phyloP scores from a whole-genome alignment of 2,113 vertebrate genomes.

The Saiga tatarica region DNA sequence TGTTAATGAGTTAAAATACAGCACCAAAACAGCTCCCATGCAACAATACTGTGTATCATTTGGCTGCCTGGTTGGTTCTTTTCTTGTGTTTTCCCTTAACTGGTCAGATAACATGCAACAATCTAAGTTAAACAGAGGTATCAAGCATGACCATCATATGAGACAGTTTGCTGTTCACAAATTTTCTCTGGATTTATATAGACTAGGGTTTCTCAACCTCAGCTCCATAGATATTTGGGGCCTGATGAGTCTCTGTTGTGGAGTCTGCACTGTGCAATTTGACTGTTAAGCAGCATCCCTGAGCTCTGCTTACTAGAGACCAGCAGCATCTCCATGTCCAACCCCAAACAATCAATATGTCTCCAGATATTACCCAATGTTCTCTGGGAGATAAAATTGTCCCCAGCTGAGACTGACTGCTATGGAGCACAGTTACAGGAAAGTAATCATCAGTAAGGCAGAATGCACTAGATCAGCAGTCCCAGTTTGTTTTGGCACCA shows the following conservation, averaged over 20 bases:
- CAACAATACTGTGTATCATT: slow-evolving; percentile 58
- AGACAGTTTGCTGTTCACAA: background rate
- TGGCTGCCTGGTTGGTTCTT: slow-evolving; percentile 40
- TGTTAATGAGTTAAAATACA: slow-evolving; percentile 78
- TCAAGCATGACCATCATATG: background rate
- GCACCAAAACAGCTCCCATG: slow-evolving; percentile 61
- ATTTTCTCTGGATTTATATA: background rate
- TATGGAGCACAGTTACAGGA: background rate
- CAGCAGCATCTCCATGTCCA: background rate
- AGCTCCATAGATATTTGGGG: background rate
- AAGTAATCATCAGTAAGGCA: background rate
- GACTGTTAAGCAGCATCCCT: background rate
- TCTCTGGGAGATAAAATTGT: background rate
- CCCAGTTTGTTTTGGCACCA: background rate
- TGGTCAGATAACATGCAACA: slow-evolving; percentile 22
- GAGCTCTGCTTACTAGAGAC: background rate
- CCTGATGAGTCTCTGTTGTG: background rate
- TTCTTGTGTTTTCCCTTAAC: slow-evolving; percentile 36
- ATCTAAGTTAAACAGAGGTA: background rate
- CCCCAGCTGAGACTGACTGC: background rate
- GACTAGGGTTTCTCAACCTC: background rate
- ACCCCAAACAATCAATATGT: background rate
- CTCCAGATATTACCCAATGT: background rate
- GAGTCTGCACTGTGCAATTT: accelerated
- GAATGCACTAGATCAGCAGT: background rate